These are phyloP conservation scores for Sternarchorhynchus goeldii DNA, from an alignment of 2,797 vertebrate species.

Conservation along the genomic window DNA sequence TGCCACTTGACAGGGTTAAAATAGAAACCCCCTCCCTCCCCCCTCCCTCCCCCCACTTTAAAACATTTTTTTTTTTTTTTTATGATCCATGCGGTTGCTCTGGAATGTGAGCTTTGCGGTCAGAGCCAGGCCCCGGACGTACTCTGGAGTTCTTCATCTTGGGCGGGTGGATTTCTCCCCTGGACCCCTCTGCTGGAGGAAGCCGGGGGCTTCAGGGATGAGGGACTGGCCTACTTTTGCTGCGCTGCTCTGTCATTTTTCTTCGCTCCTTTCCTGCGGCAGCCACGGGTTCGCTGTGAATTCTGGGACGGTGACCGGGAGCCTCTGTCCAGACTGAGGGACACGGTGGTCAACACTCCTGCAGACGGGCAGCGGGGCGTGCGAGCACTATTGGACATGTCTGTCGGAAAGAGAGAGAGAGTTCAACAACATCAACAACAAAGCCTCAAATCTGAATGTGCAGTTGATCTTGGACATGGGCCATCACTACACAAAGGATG, in stretches of 20 bases:
- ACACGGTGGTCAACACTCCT: slow-evolving; percentile 60
- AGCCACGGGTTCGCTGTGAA: slow-evolving; percentile 74
- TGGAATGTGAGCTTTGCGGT: background rate
- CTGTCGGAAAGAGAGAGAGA: slow-evolving; percentile 53
- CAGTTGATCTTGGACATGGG: slow-evolving; percentile 40
- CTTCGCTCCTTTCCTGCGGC: slow-evolving; percentile 71
- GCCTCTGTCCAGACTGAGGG: slow-evolving; percentile 77
- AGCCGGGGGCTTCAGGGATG: slow-evolving; percentile 69
- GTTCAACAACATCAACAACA: slow-evolving; percentile 24
- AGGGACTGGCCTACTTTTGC: slow-evolving; percentile 78
- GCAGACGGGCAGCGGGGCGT: slow-evolving; percentile 4
- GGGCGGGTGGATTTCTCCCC: slow-evolving; percentile 52
- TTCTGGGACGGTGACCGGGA: slow-evolving; percentile 82
- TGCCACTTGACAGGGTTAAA: too few species aligned
- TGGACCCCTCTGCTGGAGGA: slow-evolving; percentile 41
- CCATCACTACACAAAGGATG: slow-evolving; percentile 46
- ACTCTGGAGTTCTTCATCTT: slow-evolving; percentile 60
- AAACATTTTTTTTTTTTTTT: too few species aligned
- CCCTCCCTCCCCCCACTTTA: too few species aligned
- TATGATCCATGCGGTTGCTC: background rate
- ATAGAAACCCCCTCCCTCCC: too few species aligned
- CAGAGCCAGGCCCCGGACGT: slow-evolving; percentile 45
- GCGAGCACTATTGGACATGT: background rate
- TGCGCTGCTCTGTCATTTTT: slow-evolving; percentile 77
- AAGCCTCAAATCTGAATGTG: background rate